Evolutionary conservation across 2,888 invertebrate species (phyloP), one percentile per base, ranked within the genome.

Genomic region (Crossocerus cetratus): DNA sequence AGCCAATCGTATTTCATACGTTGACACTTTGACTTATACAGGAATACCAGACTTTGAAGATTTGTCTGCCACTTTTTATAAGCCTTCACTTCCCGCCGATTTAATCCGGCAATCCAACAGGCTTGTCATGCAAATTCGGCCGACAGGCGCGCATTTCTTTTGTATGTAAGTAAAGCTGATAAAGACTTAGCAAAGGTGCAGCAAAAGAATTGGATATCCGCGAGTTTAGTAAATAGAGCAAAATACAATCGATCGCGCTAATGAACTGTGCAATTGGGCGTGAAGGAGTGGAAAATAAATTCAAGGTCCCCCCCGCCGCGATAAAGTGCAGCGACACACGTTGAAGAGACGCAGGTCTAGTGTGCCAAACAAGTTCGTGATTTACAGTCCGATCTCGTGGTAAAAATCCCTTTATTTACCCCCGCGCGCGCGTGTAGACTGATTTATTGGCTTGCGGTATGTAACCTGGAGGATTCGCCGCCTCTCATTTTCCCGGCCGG

Each of bases 381-480:
- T 77, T 77, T 77, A 77, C 54, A 62, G 60, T 59, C 44, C 53
- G 58, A 72, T 69, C 65, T 59, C 32, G 55, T n/a, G 64, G 20
- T 23, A 53, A 58, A 45, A 42, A 18, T 11, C 54, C 64, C 44
- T 11, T 43, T 61, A 57, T 75, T 72, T 75, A 64, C 53, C 20
- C 20, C 13, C 49, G 18, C 32, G 13, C 42, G 45, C 60, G 44
- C 63, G 49, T 32, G 45, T 45, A 23, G 73, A 56, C 53, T 73
- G 73, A 77, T 77, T 76, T 77, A 76, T 73, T 71, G 55, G 49
- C 21, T 14, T 14, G 3, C 16, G 32, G 11, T 42, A 43, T 58
- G 42, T 56, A 16, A 23, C 23, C n/a, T 4, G 20, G 14, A 44
- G 18, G 53, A 59, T 74, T 20, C 74, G 57, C 21, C 32, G 32